Base-by-base conservation (phyloP, 2,113 vertebrate species). In the Panurus biarmicus region DNA sequence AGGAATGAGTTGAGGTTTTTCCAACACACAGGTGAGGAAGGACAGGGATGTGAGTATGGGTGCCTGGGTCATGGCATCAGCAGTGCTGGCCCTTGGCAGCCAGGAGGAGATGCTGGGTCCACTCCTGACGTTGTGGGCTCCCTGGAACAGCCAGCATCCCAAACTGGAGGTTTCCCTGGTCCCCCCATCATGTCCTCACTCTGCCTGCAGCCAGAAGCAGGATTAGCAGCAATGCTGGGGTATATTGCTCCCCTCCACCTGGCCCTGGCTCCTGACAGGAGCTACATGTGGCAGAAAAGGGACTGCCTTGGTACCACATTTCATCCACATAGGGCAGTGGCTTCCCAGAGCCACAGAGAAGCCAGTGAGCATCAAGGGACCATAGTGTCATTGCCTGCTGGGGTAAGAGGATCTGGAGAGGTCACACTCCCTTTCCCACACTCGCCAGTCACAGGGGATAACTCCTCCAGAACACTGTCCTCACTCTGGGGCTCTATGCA, bases 121-220 rank as follows among this genome's bases (percentile, higher is more conserved):
- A 45, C 38, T 85, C 48, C 62, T 21, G 4, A 44, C 56, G 26
- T 70, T 81, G 54, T 61, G 50, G 28, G 25, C 61, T 65, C 40
- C 44, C 29, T 84, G 51, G 64, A 84, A 81, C 66, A 84, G 38
- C 9, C 78, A 71, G 14, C 22, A 48, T 54, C 14, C 38, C 65
- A 84, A 70, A 78, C 2, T 4, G 1, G 23, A 87, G 28, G 57
- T 3, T 78, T 81, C 21, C 25, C 35, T 79, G 2, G 5, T 50
- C 10, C 19, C 38, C 11, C 2, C 0, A 1, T 19, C 6, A 1
- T 0, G 3, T 62, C 28, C 11, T 38, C 21, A 61, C 40, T n/a
- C 40, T 57, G 58, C 31, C 16, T 4, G 1, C 19, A 58, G 60
- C 42, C 40, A 72, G 36, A 10, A 65, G 53, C 31, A 57, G 61